Evolutionary conservation across 2,888 invertebrate genomes (phyloP), one percentile per base, ranked within the genome.

Genomic region (Miltochrista miniata): DNA sequence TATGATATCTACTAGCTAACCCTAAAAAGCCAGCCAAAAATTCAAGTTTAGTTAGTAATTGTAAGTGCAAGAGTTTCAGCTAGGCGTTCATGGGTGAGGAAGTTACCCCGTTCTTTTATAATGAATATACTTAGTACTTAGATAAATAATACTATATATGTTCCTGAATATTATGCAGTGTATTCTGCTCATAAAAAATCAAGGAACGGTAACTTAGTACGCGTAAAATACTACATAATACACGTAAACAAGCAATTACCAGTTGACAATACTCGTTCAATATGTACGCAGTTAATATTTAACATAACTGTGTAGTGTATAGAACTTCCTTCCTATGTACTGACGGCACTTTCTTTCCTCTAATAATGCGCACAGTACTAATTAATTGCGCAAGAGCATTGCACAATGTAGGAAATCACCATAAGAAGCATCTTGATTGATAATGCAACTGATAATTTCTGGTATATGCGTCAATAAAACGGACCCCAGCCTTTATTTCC

Each of bases 281-380:
- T 35, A 38, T 7, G 12, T 35, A 24, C 31, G 11, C 37, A 35
- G 29, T 14, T 37, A 41, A 45, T 47, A 66, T 7, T 56, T 55
- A 48, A 11, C 51, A 39, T 39, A 65, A 55, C 54, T 31, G 39
- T 38, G 56, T n/a, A n/a, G 18, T 24, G 18, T 24, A 24, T 46
- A 44, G 18, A 53, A 54, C 47, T 70, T 70, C 68, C 70, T 72
- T 65, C 59, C 66, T 48, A 37, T 33, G 44, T 48, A 35, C 33
- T 11, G 49, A 58, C 48, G 59, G 60, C 60, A 70, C 71, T 70
- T 72, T 70, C 73, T 62, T 64, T 72, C 61, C 71, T 68, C 58
- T 52, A 57, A 48, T 55, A 54, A 65, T 45, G 52, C 64, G 37
- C 45, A 58, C 40, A 36, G 45, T 47, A 58, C 43, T 59, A 56